A percentile compares a stretch with the other conserved stretches of the same genome.
phyloP scores from a whole-genome alignment of 2,888 invertebrate species.

The Zaprionus bogoriensis region DNA sequence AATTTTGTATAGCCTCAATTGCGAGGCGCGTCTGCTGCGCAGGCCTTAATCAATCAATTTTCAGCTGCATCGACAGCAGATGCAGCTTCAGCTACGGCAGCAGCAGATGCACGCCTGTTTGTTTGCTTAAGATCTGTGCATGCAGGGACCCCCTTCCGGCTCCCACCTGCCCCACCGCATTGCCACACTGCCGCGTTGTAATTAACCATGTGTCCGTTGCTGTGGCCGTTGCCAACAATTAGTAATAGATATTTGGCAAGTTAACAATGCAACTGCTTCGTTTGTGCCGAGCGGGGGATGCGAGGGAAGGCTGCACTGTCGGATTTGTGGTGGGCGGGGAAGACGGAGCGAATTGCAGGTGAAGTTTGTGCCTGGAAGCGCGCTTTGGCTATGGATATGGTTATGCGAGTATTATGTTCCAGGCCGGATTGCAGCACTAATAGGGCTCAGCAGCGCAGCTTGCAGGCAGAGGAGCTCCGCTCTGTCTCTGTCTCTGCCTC shows the following conservation, averaged over 20 bases:
- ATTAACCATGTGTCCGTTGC: conserved; percentile 49
- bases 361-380: conserved; percentile 22
- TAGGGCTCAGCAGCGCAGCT: conserved; percentile 14
- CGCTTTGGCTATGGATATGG: conserved; percentile 37
- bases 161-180: neutral
- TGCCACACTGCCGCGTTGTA: conserved; percentile 17
- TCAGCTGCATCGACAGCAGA: neutral
- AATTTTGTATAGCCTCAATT: no score
- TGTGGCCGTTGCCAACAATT: conserved; percentile 44
- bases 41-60: no score
- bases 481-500: no score
- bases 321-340: neutral
- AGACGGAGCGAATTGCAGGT: neutral
- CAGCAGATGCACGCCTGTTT: neutral
- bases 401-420: conserved; percentile 21
- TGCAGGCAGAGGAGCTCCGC: conserved; percentile 3
- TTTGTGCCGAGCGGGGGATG: neutral
- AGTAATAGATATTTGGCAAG: conserved; percentile 59
- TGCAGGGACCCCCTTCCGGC: neutral
- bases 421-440: conserved; percentile 21
- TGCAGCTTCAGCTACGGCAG: neutral
- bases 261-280: conserved; percentile 37
- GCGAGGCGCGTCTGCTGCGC: neutral
- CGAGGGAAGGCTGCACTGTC: no score
- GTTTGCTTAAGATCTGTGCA: conserved; percentile 1